A percentile compares a stretch with the other conserved stretches of the same genome.
Conservation (phyloP, 1,140 invertebrate genomes). For the Papilio machaon region DNA sequence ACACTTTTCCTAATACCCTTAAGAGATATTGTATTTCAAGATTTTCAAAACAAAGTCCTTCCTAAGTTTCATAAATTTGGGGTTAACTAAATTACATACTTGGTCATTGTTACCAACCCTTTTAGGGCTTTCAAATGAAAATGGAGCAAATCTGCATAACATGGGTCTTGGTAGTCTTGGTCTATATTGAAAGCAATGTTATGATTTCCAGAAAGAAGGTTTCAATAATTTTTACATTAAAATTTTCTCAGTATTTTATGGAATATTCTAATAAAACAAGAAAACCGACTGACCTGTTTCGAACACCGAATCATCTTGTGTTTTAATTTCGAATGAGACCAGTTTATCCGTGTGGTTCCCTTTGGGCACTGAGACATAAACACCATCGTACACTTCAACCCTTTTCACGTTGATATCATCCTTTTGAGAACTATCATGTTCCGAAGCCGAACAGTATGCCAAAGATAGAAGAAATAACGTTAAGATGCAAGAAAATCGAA, state of each 20-base stretch:
- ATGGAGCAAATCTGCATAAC: too few species aligned
- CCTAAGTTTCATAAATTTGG: too few species aligned
- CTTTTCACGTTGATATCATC: constrained; percentile 44
- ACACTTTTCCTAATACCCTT: too few species aligned
- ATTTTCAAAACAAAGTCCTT: too few species aligned
- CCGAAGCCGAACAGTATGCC: constrained; percentile 32
- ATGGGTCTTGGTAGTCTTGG: too few species aligned
- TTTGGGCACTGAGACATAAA: constrained; percentile 58
- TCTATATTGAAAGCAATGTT: too few species aligned
- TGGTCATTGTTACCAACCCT: too few species aligned
- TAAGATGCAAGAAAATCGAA: constrained; percentile 43
- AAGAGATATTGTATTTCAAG: too few species aligned
- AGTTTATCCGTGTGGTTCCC: constrained; percentile 49
- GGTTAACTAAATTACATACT: too few species aligned
- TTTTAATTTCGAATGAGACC: constrained; percentile 66
- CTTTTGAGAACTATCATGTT: constrained; percentile 32
- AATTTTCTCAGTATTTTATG: not conserved
- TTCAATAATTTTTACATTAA: too few species aligned
- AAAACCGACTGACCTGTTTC: constrained; percentile 54
- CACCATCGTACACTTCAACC: constrained; percentile 62
- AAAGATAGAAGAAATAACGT: constrained; percentile 45
- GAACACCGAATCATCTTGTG: constrained; percentile 40
- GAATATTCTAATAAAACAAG: not conserved
- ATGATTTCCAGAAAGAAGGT: too few species aligned
- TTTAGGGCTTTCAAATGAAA: too few species aligned